Conservation (phyloP, 2,113 vertebrate species). For the Eclectus roratus region DNA sequence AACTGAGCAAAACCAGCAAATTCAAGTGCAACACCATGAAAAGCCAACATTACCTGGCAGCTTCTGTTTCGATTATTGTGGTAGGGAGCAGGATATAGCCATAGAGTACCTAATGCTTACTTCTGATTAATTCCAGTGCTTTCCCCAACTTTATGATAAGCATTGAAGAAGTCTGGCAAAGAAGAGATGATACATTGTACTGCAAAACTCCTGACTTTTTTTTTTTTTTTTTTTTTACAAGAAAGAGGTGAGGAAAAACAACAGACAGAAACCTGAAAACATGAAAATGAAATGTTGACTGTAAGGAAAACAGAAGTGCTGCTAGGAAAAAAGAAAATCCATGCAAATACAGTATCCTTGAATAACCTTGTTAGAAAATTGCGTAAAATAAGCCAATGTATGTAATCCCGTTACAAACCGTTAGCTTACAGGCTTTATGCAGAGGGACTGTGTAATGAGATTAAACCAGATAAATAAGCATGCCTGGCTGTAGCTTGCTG, state of each 20-base stretch:
- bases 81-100: background rate
- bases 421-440: slow-evolving; percentile 49
- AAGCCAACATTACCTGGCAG: background rate
- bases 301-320: background rate
- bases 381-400: slow-evolving; percentile 14
- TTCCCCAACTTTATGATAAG: slow-evolving; percentile 27
- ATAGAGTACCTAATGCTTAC: background rate
- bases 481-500: background rate
- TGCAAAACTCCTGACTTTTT: background rate
- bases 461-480: slow-evolving; percentile 56
- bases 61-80: background rate
- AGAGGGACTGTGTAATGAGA: slow-evolving; percentile 66
- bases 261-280: background rate
- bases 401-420: slow-evolving; percentile 68
- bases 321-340: background rate
- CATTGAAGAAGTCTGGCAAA: background rate
- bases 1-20: background rate
- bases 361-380: slow-evolving; percentile 62
- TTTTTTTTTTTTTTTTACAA: background rate
- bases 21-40: background rate
- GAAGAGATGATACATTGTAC: background rate
- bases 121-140: slow-evolving; percentile 28
- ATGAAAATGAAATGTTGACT: background rate
- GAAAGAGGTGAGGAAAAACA: background rate
- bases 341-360: slow-evolving; percentile 31